phyloP scores from a whole-genome alignment of 2,888 invertebrate species.

The Zhuqinia jingwanae region DNA sequence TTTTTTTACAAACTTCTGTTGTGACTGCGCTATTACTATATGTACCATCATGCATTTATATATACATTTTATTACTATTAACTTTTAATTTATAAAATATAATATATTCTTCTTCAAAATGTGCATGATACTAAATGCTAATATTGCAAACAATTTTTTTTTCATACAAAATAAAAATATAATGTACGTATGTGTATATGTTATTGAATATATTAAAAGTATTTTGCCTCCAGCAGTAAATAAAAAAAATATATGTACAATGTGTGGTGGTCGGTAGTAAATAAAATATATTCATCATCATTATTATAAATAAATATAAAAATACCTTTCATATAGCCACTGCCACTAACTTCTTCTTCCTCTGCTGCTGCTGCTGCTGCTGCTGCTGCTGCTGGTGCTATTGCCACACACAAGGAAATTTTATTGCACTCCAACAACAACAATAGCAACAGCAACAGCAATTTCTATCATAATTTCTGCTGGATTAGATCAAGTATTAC shows the following conservation, averaged over 20 bases:
- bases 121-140: conserved; percentile 14
- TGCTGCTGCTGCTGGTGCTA: neutral
- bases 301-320: too few species aligned
- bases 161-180: conserved; percentile 22
- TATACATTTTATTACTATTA: conserved; percentile 28
- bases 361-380: too few species aligned
- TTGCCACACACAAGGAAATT: conserved; percentile 44
- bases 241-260: too few species aligned
- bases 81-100: conserved; percentile 16
- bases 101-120: neutral
- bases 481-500: conserved; percentile 50
- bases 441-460: too few species aligned
- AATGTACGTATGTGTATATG: conserved; percentile 35
- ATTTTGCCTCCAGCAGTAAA: conserved; percentile 50
- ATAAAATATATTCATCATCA: too few species aligned
- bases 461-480: conserved; percentile 24
- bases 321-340: too few species aligned
- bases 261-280: too few species aligned
- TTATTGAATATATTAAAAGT: neutral
- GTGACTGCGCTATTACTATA: neutral
- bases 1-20: conserved; percentile 15
- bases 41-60: neutral
- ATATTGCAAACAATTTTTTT: conserved; percentile 58
- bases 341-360: too few species aligned
- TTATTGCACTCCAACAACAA: neutral